Percentiles rank a stretch among this genome's conserved stretches.
Conservation (phyloP, 23 tunicate genomes). For the Ciona savignyi region DNA sequence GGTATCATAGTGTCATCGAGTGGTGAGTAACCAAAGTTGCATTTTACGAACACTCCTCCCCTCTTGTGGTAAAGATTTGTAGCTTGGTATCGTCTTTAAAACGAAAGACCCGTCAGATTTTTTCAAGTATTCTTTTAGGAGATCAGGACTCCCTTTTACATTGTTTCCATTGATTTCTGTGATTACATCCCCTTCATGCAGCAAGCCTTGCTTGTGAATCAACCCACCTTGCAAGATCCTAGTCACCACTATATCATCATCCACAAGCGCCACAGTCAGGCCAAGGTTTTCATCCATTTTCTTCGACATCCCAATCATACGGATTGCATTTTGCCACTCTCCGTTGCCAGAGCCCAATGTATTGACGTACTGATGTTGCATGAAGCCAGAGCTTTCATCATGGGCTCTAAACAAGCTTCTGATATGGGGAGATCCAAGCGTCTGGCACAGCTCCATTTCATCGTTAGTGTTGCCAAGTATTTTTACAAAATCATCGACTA, state of each 20-base stretch:
- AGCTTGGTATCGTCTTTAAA: slow-evolving; percentile 70
- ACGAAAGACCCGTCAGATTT: slow-evolving; percentile 27
- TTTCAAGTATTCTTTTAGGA: slow-evolving; percentile 25
- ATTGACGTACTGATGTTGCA: neutral
- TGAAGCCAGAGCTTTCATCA: slow-evolving; percentile 25
- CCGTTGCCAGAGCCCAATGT: neutral
- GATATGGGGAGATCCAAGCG: slow-evolving; percentile 21
- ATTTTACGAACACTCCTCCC: slow-evolving; percentile 44
- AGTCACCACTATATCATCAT: slow-evolving; percentile 40
- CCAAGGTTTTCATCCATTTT: slow-evolving; percentile 54
- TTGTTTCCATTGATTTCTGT: slow-evolving; percentile 47
- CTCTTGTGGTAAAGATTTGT: slow-evolving; percentile 15
- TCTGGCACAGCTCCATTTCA: slow-evolving; percentile 12
- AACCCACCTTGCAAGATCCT: slow-evolving; percentile 68
- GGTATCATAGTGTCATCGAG: slow-evolving; percentile 29
- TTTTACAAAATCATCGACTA: slow-evolving; percentile 6
- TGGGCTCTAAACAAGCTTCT: slow-evolving; percentile 24
- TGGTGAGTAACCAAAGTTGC: slow-evolving; percentile 56
- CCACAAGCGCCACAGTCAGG: slow-evolving; percentile 43
- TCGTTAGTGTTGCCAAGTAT: neutral
- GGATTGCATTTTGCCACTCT: slow-evolving; percentile 34
- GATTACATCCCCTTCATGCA: slow-evolving; percentile 74
- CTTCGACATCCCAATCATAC: slow-evolving; percentile 70
- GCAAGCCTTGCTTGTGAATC: slow-evolving; percentile 59
- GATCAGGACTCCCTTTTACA: slow-evolving; percentile 54